Evolutionary conservation across 2,113 vertebrate genomes (phyloP).

Genomic region (Zapornia atra): DNA sequence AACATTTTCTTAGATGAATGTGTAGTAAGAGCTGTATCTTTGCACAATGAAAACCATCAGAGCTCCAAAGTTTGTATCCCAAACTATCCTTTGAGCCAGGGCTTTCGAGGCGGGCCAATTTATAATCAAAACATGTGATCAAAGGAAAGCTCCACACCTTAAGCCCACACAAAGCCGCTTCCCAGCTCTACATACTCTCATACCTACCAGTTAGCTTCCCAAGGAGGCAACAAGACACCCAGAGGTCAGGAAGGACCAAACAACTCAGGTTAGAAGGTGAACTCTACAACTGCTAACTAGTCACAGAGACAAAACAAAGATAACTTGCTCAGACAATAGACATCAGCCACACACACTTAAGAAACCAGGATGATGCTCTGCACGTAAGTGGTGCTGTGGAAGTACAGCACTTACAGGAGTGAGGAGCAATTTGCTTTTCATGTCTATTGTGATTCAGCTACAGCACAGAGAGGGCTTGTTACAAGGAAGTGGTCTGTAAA

Average conservation of each 20-base stretch:
- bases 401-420: neutral
- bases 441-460: neutral
- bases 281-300: neutral
- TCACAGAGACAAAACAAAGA: neutral
- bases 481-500: conserved; percentile 6
- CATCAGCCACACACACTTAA: neutral
- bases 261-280: neutral
- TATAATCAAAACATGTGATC: neutral
- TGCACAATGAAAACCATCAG: neutral
- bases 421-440: conserved; percentile 42
- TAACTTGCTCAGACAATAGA: neutral
- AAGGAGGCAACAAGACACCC: neutral
- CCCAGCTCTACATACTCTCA: neutral
- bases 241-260: neutral
- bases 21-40: neutral
- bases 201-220: neutral
- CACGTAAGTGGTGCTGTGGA: neutral
- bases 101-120: neutral
- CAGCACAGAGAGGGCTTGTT: neutral
- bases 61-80: neutral
- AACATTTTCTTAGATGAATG: neutral
- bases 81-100: neutral
- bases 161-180: neutral
- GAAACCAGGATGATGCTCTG: neutral
- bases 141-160: neutral